Evolutionary conservation across 2,113 vertebrate genomes (phyloP).

Genomic region (Chlorodrepanis virens): DNA sequence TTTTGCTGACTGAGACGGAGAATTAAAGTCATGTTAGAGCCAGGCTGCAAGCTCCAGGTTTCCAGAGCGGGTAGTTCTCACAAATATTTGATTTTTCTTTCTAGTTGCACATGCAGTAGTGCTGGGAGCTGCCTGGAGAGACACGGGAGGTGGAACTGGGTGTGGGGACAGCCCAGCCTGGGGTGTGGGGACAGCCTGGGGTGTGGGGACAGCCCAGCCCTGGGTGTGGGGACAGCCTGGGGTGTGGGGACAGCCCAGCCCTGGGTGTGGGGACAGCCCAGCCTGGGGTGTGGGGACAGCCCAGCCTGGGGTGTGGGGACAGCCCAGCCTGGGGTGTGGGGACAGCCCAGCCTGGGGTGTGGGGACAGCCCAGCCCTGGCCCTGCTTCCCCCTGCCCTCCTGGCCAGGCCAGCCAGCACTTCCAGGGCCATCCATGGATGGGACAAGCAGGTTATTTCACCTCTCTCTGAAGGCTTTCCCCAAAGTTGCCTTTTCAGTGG

Average conservation of each 20-base stretch:
- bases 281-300: no score
- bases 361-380: not conserved
- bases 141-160: fast-evolving
- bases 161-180: no score
- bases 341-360: no score
- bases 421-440: not conserved
- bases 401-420: not conserved
- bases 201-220: no score
- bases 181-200: no score
- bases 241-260: no score
- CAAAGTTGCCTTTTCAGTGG: not conserved
- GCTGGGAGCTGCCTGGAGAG: not conserved
- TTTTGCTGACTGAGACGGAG: not conserved
- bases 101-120: fast-evolving
- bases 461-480: not conserved
- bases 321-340: no score
- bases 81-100: no score
- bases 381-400: not conserved
- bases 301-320: no score
- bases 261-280: no score
- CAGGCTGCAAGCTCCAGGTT: not conserved
- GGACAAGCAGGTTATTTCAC: no score
- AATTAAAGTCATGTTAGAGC: not conserved
- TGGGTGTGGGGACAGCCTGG: no score
- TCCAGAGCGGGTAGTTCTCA: not conserved